These are phyloP conservation scores for Hippocampus kuda DNA, from an alignment of 2,797 vertebrate species.

Conservation along the genomic window DNA sequence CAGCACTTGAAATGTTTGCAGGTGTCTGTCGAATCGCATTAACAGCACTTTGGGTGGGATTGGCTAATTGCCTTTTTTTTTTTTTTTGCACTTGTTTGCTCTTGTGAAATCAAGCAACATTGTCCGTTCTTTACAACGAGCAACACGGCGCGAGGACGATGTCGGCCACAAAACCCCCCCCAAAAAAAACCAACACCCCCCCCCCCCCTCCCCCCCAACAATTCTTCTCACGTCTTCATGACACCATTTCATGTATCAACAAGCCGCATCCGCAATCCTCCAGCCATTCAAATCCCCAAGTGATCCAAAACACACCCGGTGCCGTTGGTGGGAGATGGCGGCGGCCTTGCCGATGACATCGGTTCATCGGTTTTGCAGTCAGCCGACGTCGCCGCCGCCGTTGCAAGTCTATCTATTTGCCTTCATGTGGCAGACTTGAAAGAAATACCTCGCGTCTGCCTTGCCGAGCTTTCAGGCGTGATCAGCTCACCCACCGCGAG, in stretches of 20 bases:
- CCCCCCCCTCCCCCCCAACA: background rate
- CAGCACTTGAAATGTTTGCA: too few relatives aligned
- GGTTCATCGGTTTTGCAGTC: background rate
- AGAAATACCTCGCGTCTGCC: conserved; percentile 18
- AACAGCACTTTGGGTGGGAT: too few relatives aligned
- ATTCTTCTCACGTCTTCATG: background rate
- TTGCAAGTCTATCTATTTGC: background rate
- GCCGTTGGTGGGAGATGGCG: too few relatives aligned
- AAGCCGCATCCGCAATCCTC: background rate
- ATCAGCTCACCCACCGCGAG: conserved; percentile 31
- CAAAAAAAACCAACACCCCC: too few relatives aligned
- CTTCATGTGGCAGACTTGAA: conserved; percentile 14
- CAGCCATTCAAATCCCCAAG: background rate
- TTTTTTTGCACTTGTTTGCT: too few relatives aligned
- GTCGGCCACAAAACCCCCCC: background rate
- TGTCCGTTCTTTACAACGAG: background rate
- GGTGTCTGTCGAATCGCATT: too few relatives aligned
- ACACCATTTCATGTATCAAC: background rate
- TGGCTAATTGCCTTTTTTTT: too few relatives aligned
- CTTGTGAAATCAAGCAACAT: background rate
- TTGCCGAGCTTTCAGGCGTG: conserved; percentile 41
- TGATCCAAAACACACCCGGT: background rate
- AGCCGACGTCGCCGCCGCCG: background rate
- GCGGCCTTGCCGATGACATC: background rate
- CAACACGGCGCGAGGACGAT: background rate